Evolutionary conservation across 2,888 invertebrate species (phyloP).

Genomic region (Pristionchus maxplancki): DNA sequence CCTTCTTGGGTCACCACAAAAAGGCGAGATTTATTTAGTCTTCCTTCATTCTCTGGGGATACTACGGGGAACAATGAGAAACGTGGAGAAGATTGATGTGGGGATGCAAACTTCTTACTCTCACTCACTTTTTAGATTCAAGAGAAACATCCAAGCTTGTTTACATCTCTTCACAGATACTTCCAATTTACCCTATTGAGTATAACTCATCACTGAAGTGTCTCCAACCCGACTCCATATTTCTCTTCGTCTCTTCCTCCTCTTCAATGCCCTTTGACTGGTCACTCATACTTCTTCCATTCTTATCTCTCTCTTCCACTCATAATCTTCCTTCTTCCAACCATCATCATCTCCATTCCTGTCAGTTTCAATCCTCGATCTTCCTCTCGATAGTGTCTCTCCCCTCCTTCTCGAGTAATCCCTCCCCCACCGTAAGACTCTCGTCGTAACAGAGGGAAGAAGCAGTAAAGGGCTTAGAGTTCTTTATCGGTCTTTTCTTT

Average conservation of each 20-base stretch:
- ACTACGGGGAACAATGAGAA: constrained; percentile 38
- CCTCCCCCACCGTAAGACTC: constrained; percentile 7
- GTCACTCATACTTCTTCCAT: not conserved
- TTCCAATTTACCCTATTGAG: not conserved
- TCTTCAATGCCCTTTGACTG: not conserved
- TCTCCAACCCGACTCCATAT: no score
- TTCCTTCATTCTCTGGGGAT: not conserved
- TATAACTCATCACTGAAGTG: no score
- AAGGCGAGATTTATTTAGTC: constrained; percentile 24
- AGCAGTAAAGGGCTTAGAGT: not conserved
- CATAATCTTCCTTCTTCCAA: constrained; percentile 17
- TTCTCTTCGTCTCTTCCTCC: not conserved
- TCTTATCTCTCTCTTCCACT: constrained; percentile 14
- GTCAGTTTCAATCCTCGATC: constrained; percentile 17
- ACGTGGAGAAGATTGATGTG: constrained; percentile 1
- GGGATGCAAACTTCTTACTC: not conserved
- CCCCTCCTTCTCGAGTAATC: not conserved
- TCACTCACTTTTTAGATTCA: not conserved
- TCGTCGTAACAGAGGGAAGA: not conserved
- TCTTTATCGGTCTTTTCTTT: constrained; percentile 16
- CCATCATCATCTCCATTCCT: constrained; percentile 23
- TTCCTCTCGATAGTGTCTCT: constrained; percentile 7
- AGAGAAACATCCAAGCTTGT: not conserved
- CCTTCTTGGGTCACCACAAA: not conserved
- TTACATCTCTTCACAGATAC: not conserved